phyloP scores from a whole-genome alignment of 2,113 vertebrate genomes.

The Eupsittula cactorum region DNA sequence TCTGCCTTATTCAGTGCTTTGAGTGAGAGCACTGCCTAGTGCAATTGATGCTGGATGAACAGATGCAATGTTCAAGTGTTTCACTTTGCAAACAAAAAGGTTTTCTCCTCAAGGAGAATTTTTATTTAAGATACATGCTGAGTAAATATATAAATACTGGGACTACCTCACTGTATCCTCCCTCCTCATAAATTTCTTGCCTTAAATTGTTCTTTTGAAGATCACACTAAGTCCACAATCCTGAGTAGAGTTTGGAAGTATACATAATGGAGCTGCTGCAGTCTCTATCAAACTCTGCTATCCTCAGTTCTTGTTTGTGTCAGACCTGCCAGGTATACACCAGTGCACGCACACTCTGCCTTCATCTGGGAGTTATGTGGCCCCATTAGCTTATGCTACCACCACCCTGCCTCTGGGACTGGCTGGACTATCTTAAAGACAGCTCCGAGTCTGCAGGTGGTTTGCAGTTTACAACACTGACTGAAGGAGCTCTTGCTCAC shows the following conservation, averaged over 20 bases:
- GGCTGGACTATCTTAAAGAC: too few relatives aligned
- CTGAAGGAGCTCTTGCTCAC: not conserved
- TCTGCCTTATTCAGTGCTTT: not conserved
- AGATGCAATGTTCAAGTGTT: not conserved
- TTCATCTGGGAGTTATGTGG: not conserved
- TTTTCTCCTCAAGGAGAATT: not conserved
- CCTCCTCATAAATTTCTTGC: not conserved
- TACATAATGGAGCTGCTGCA: not conserved
- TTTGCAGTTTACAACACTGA: not conserved
- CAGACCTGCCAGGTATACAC: not conserved
- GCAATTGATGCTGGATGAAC: not conserved
- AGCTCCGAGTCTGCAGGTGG: not conserved
- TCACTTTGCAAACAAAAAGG: not conserved
- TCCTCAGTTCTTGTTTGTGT: not conserved
- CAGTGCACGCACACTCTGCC: rapidly evolving
- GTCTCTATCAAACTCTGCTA: too few relatives aligned
- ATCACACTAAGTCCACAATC: not conserved
- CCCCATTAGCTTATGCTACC: not conserved
- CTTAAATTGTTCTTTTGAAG: not conserved
- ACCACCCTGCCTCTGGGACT: not conserved
- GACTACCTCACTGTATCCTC: not conserved
- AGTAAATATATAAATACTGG: not conserved
- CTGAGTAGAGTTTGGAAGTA: not conserved
- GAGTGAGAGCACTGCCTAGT: not conserved
- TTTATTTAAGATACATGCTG: not conserved